Evolutionary conservation across 2,888 invertebrate genomes (phyloP), one percentile per base, ranked within the genome.

Genomic region (Sinelater perroti): DNA sequence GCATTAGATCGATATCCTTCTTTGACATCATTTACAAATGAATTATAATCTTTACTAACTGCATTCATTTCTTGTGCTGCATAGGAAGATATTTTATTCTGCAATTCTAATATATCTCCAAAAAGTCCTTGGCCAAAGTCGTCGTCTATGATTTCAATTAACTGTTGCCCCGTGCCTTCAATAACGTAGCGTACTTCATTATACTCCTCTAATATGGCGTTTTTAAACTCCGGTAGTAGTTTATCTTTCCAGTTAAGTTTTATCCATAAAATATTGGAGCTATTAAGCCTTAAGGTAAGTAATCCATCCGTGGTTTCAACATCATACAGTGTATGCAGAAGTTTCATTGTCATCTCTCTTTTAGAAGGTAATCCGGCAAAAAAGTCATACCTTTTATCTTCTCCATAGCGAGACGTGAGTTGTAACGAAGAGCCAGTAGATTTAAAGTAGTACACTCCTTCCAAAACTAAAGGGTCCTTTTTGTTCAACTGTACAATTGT

Each of bases 31-130:
- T 77, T 71, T 24, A 77, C 71, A 0, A 79, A 28, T n/a, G 79
- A 64, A 1, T 65, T 67, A 0, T 77, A 75, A 60, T 82, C 82
- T 60, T 82, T 81, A n/a, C 74, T 73, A 1, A 82, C 61, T 58
- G 80, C 82, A 0, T 79, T 79, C 0, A 80, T 67, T 4, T 80
- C 73, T 46, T 80, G 80, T 59, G 81, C 80, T 16, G 74, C 72
- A 13, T 35, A 40, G 4, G 6, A 17, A 6, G 50, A 17, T 4
- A 61, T 11, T 6, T 63, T 61, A 17, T 47, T 45, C 16, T 51
- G 28, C 2, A 61, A 13, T 24, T 30, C 20, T 6, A 13, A 11
- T 3, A 49, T 13, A 33, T 68, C 67, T 3, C 47, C 44, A 1
- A 63, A 24, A 5, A 67, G 50, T 18, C 38, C 42, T 57, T 66